Percentiles rank a stretch among this genome's conserved stretches.
phyloP scores from a whole-genome alignment of 2,797 vertebrate genomes.

The Labroides dimidiatus region DNA sequence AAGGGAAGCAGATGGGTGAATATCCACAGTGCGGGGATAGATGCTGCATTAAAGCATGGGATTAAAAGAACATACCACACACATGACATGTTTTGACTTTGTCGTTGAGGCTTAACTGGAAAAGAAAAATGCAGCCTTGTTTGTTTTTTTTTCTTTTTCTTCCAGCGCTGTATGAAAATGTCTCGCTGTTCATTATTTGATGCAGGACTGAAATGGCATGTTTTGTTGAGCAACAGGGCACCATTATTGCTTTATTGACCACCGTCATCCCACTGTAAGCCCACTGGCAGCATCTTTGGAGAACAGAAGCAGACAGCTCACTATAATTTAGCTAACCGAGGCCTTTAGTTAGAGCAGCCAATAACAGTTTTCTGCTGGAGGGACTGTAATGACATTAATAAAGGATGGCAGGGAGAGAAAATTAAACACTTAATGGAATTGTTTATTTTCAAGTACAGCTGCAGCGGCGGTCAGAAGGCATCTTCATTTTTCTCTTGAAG shows the following conservation, averaged over 20 bases:
- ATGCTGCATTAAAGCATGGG: constrained; percentile 35
- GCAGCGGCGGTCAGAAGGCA: constrained; percentile 36
- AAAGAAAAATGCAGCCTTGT: constrained; percentile 20
- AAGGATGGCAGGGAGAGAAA: constrained; percentile 53
- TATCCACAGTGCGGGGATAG: constrained; percentile 28
- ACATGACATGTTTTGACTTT: constrained; percentile 50
- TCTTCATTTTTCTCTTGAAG: constrained; percentile 42
- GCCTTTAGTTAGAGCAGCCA: constrained; percentile 64
- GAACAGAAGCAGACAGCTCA: constrained; percentile 54
- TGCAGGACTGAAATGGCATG: constrained; percentile 44
- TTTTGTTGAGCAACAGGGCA: constrained; percentile 50
- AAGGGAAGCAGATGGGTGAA: constrained; percentile 41
- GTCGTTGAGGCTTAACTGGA: constrained; percentile 33
- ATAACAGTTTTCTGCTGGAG: constrained; percentile 58
- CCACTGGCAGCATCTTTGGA: constrained; percentile 42
- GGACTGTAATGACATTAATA: constrained; percentile 65
- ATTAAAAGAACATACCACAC: not conserved
- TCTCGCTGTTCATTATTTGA: constrained; percentile 48
- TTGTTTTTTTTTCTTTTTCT: constrained; percentile 6
- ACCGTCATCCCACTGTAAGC: constrained; percentile 42
- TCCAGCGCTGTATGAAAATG: constrained; percentile 16
- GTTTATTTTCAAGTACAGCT: constrained; percentile 60
- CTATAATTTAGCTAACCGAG: constrained; percentile 69
- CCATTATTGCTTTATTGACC: constrained; percentile 74
- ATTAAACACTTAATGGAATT: constrained; percentile 67